phyloP scores from a whole-genome alignment of 2,113 vertebrate species.

The Orycteropus afer region DNA sequence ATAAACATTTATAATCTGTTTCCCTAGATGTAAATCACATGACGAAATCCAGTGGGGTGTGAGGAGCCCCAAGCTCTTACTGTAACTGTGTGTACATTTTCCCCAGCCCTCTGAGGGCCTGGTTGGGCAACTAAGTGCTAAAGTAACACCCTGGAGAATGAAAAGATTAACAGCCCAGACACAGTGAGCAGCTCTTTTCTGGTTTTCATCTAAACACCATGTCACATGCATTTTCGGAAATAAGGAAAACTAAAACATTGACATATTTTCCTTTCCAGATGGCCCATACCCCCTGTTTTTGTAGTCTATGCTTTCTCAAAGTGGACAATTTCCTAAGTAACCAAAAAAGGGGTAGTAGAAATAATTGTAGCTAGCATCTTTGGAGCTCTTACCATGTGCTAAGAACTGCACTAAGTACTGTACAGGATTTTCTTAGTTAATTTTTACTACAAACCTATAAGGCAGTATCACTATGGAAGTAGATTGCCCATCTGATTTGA shows the following conservation, averaged over 20 bases:
- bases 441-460: background rate
- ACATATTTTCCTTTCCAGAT: background rate
- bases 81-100: background rate
- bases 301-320: background rate
- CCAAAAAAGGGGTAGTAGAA: background rate
- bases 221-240: conserved; percentile 37
- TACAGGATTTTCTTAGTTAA: background rate
- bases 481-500: too few relatives aligned
- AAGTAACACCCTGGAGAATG: background rate
- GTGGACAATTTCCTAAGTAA: background rate
- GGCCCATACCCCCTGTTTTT: background rate
- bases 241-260: background rate
- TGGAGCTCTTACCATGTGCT: background rate
- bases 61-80: background rate
- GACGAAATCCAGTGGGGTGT: background rate
- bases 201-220: conserved; percentile 63
- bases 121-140: background rate
- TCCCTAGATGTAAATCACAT: conserved; percentile 52
- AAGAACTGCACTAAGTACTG: background rate
- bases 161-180: background rate
- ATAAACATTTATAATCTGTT: conserved; percentile 42
- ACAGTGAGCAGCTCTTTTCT: background rate
- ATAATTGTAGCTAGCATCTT: background rate
- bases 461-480: too few relatives aligned
- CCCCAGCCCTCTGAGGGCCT: background rate